These are phyloP conservation scores for Ictalurus punctatus DNA, from an alignment of 2,113 vertebrate species.

Conservation along the genomic window DNA sequence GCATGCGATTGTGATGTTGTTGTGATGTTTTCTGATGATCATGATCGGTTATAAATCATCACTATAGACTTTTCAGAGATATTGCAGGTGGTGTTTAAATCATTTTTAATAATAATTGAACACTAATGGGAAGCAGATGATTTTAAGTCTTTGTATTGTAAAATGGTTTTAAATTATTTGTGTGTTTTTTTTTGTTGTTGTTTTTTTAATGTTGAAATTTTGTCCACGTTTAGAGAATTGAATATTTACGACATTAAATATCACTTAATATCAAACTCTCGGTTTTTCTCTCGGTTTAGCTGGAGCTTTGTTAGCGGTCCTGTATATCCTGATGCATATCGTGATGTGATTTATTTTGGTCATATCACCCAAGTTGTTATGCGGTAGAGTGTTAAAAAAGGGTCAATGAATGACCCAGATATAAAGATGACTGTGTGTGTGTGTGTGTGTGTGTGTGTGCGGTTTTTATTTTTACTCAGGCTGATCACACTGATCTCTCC, in stretches of 20 bases:
- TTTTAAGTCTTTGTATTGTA: too few relatives aligned
- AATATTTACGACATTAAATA: not conserved
- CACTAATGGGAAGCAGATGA: not conserved
- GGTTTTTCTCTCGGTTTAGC: too few relatives aligned
- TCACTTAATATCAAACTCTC: not conserved
- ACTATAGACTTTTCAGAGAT: not conserved
- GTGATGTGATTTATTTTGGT: not conserved
- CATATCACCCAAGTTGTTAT: not conserved
- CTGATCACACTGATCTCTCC: conserved; percentile 60
- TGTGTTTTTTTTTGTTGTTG: too few relatives aligned
- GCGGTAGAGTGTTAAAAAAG: not conserved
- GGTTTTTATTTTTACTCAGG: conserved; percentile 52
- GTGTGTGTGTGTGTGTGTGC: conserved; percentile 14
- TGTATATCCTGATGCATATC: not conserved
- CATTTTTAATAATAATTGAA: not conserved
- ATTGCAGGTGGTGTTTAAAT: too few relatives aligned
- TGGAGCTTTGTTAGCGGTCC: not conserved
- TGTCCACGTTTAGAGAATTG: not conserved
- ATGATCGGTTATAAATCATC: too few relatives aligned
- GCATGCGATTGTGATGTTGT: rapidly evolving
- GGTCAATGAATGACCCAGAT: conserved; percentile 16
- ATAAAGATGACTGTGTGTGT: not conserved
- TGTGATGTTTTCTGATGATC: too few relatives aligned
- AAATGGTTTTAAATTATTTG: too few relatives aligned
- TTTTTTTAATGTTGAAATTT: too few relatives aligned